phyloP scores from a whole-genome alignment of 2,113 vertebrate species.

The Pelusios castaneus region DNA sequence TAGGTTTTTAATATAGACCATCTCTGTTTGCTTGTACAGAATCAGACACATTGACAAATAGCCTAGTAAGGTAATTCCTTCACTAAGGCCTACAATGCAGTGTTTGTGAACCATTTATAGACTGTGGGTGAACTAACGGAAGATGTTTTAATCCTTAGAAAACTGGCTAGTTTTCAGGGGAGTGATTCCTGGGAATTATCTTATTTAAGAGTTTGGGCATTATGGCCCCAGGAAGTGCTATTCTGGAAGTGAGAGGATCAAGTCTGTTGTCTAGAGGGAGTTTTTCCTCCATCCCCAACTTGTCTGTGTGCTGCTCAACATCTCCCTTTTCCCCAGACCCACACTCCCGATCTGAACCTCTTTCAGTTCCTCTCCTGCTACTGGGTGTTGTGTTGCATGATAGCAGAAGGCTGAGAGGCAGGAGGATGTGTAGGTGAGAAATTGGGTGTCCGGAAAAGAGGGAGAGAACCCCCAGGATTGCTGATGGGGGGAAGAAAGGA shows the following conservation, averaged over 20 bases:
- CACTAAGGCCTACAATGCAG: background rate
- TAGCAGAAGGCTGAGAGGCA: background rate
- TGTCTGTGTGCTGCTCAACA: background rate
- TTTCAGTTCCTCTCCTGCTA: background rate
- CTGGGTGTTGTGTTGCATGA: background rate
- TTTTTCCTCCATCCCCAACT: background rate
- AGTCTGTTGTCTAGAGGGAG: background rate
- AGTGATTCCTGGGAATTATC: background rate
- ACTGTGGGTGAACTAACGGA: background rate
- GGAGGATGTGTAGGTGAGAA: background rate
- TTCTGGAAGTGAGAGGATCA: background rate
- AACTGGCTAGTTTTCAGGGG: background rate
- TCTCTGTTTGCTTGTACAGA: conserved; percentile 41
- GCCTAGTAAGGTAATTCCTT: background rate
- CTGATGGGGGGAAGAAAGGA: background rate
- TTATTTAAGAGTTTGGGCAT: background rate
- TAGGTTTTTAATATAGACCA: conserved; percentile 41
- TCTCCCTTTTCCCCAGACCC: background rate
- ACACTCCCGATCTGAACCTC: background rate
- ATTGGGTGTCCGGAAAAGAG: background rate
- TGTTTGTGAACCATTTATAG: background rate
- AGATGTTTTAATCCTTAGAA: background rate
- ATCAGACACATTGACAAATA: conserved; percentile 4
- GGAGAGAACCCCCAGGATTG: background rate
- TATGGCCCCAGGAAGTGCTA: background rate